Percentiles rank a stretch among this genome's conserved stretches.
phyloP scores from a whole-genome alignment of 2,888 invertebrate genomes.

The Phyllotreta cruciferae region DNA sequence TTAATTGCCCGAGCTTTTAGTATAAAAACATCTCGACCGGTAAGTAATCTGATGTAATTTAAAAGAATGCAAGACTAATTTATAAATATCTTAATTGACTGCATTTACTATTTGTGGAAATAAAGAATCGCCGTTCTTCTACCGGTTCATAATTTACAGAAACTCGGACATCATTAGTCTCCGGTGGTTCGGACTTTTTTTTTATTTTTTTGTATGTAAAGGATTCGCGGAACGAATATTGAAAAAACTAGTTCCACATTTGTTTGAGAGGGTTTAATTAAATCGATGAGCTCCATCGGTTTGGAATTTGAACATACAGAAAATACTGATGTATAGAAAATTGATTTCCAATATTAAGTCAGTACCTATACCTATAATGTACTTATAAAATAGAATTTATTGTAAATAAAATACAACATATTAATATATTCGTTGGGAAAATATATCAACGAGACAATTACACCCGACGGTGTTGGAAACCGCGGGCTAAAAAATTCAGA shows the following conservation, averaged over 20 bases:
- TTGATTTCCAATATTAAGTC: no score
- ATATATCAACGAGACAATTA: constrained; percentile 23
- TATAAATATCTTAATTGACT: constrained; percentile 24
- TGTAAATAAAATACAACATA: no score
- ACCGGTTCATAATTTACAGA: constrained; percentile 6
- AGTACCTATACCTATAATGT: no score
- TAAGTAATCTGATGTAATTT: constrained; percentile 20
- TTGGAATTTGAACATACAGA: not conserved
- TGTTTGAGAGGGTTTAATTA: not conserved
- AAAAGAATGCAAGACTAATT: constrained; percentile 19
- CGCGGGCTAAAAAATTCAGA: constrained; percentile 23
- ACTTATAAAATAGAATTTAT: no score
- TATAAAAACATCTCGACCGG: constrained; percentile 18
- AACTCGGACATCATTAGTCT: constrained; percentile 11
- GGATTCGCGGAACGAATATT: not conserved
- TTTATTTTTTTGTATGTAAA: not conserved
- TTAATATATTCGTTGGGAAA: no score
- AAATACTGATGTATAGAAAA: no score
- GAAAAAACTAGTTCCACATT: not conserved
- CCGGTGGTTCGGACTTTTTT: constrained; percentile 8
- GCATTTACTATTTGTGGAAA: constrained; percentile 25
- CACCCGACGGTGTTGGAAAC: constrained; percentile 15
- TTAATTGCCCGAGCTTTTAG: constrained; percentile 26
- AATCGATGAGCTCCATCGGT: not conserved
- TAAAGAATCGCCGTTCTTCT: constrained; percentile 3